Evolutionary conservation across 2,113 vertebrate species (phyloP).

Genomic region (Corythornis vintsioides): DNA sequence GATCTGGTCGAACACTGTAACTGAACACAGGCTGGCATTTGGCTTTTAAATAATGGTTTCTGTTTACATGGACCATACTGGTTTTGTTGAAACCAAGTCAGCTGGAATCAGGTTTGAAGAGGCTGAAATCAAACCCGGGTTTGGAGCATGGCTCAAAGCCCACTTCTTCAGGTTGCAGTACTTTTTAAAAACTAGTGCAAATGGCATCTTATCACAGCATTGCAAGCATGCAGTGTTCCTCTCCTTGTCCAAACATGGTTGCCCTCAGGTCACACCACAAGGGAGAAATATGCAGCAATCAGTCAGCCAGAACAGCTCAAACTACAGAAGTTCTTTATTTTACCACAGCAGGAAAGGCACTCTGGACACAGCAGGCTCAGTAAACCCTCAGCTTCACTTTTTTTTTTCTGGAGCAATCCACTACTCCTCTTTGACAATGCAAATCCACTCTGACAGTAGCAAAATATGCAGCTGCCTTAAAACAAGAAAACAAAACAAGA

Average conservation of each 20-base stretch:
- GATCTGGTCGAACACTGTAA: neutral
- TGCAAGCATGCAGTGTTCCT: conserved; percentile 72
- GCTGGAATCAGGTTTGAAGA: conserved; percentile 46
- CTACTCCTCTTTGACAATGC: conserved; percentile 39
- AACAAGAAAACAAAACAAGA: conserved; percentile 45
- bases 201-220: conserved; percentile 79
- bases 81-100: conserved; percentile 38
- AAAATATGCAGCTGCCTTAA: conserved; percentile 58
- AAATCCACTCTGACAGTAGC: conserved; percentile 52
- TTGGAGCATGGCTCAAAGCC: conserved; percentile 53
- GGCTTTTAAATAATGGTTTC: neutral
- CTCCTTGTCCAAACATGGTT: conserved; percentile 56
- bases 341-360: conserved; percentile 79
- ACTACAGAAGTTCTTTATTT: conserved; percentile 64
- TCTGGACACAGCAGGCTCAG: conserved; percentile 70
- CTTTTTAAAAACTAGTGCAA: conserved; percentile 80
- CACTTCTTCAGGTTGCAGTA: conserved; percentile 77
- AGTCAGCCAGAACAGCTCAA: conserved; percentile 61
- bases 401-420: conserved; percentile 28
- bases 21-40: neutral
- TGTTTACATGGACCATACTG: neutral
- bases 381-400: conserved; percentile 57
- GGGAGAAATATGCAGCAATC: conserved; percentile 68
- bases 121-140: conserved; percentile 23
- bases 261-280: conserved; percentile 59